Evolutionary conservation across 2,888 invertebrate species (phyloP).

Genomic region (Acheta domesticus): DNA sequence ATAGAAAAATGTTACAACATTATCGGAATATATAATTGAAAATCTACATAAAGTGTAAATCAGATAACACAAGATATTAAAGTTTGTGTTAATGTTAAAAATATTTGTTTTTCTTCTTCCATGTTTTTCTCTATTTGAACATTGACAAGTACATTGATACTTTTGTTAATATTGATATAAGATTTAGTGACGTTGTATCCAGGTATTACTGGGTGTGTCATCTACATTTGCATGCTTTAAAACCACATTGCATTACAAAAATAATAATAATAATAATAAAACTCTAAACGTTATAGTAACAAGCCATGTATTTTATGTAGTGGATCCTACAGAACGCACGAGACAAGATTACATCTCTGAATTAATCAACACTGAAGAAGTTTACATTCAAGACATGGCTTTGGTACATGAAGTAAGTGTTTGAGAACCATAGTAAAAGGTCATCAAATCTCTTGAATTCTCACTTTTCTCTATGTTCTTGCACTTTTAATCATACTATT

Average conservation of each 20-base stretch:
- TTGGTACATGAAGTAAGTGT: constrained; percentile 59
- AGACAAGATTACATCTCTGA: constrained; percentile 67
- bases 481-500: too few relatives aligned
- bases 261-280: too few relatives aligned
- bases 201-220: too few relatives aligned
- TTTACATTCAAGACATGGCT: constrained; percentile 68
- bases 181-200: too few relatives aligned
- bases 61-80: not conserved
- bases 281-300: too few relatives aligned
- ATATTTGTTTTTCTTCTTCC: not conserved
- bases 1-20: constrained; percentile 11
- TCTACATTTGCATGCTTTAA: too few relatives aligned
- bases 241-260: too few relatives aligned
- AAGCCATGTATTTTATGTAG: not conserved
- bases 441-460: too few relatives aligned
- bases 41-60: constrained; percentile 20
- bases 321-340: constrained; percentile 53
- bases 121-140: not conserved
- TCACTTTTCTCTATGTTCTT: too few relatives aligned
- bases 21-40: constrained; percentile 19
- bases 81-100: constrained; percentile 20
- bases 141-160: too few relatives aligned
- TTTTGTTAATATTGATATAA: too few relatives aligned
- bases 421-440: too few relatives aligned
- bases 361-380: constrained; percentile 68